phyloP scores from a whole-genome alignment of 1,140 invertebrate species.

The Drosophila willistoni region DNA sequence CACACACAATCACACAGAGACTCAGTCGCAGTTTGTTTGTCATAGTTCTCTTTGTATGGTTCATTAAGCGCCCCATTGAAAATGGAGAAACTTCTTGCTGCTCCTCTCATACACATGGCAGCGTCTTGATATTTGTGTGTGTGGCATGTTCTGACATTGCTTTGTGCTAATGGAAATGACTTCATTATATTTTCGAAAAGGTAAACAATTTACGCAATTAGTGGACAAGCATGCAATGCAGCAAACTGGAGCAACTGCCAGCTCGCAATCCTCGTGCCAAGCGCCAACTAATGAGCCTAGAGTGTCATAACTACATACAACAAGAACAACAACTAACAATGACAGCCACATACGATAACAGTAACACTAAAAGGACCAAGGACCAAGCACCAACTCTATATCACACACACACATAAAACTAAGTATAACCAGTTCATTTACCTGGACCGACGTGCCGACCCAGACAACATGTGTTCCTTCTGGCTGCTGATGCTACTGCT shows the following conservation, averaged over 20 bases:
- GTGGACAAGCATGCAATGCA: slow-evolving; percentile 64
- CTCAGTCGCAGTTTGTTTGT: background rate
- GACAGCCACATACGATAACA: slow-evolving; percentile 54
- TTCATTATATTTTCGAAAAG: slow-evolving; percentile 80
- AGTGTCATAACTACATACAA: slow-evolving; percentile 76
- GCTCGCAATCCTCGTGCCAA: slow-evolving; percentile 63
- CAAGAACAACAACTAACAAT: slow-evolving; percentile 45
- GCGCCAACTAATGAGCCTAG: slow-evolving; percentile 74
- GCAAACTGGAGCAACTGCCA: slow-evolving; percentile 18
- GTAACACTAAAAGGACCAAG: slow-evolving; percentile 56
- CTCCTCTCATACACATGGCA: too few relatives aligned
- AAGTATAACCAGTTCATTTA: slow-evolving; percentile 69
- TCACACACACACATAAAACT: slow-evolving; percentile 22
- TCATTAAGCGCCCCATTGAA: slow-evolving; percentile 57
- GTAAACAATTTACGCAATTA: slow-evolving; percentile 81
- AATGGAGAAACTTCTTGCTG: background rate
- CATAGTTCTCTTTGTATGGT: background rate
- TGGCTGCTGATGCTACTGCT: background rate
- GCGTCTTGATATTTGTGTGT: too few relatives aligned
- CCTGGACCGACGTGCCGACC: slow-evolving; percentile 60
- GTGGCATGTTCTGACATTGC: slow-evolving; percentile 20
- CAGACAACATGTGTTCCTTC: slow-evolving; percentile 1
- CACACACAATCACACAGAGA: slow-evolving; percentile 12
- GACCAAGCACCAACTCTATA: slow-evolving; percentile 46
- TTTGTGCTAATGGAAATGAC: slow-evolving; percentile 77